Percentiles rank a stretch among this genome's conserved stretches.
Evolutionary conservation across 2,888 invertebrate species (phyloP).

Genomic region (Agrotis puta): DNA sequence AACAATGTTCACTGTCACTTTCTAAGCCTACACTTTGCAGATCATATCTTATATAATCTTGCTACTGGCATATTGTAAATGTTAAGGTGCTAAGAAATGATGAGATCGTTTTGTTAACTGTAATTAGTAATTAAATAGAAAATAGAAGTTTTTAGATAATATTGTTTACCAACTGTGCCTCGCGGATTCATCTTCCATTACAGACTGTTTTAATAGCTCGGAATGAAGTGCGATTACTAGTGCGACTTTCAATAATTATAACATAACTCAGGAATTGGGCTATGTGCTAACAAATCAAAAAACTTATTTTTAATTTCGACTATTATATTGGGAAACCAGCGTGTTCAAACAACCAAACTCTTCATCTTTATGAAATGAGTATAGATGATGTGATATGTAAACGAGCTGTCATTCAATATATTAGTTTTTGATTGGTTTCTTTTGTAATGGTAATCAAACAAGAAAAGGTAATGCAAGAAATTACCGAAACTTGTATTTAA

Average conservation of each 20-base stretch:
- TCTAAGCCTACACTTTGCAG: slow-evolving; percentile 63
- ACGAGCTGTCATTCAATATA: slow-evolving; percentile 7
- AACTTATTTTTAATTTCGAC: no score
- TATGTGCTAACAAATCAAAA: no score
- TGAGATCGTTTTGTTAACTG: slow-evolving; percentile 25
- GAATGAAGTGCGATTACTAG: no score
- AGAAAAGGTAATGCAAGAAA: neutral
- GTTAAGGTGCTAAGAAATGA: slow-evolving; percentile 33
- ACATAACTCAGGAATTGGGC: no score
- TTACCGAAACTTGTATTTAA: neutral
- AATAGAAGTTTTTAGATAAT: slow-evolving; percentile 16
- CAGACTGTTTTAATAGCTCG: no score
- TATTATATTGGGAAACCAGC: no score
- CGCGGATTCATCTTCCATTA: no score
- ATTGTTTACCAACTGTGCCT: neutral
- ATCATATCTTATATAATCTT: slow-evolving; percentile 52
- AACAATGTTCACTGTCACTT: slow-evolving; percentile 67
- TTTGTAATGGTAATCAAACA: slow-evolving; percentile 3
- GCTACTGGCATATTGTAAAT: slow-evolving; percentile 35
- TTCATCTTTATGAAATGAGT: no score
- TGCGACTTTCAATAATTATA: no score
- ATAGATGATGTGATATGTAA: slow-evolving; percentile 19
- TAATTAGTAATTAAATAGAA: slow-evolving; percentile 28
- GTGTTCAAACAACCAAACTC: no score
- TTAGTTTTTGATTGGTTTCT: slow-evolving; percentile 5